These are phyloP conservation scores for Leptinotarsa juncta DNA, from an alignment of 2,888 invertebrate species.

Conservation along the genomic window DNA sequence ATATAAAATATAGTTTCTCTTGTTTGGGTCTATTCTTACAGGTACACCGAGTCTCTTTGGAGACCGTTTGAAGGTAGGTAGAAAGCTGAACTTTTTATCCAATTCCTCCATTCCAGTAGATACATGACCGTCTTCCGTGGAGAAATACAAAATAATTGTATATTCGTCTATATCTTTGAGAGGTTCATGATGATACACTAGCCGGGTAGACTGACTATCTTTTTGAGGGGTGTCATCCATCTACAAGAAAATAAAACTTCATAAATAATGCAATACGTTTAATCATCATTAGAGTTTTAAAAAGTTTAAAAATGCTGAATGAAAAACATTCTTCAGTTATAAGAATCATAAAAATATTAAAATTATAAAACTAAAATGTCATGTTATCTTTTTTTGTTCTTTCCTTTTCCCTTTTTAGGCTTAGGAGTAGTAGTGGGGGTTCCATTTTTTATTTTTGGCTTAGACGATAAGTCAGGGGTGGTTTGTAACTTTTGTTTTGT, in stretches of 20 bases:
- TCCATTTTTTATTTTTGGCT: conserved; percentile 5
- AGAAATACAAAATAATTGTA: conserved; percentile 61
- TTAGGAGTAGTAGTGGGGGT: conserved; percentile 19
- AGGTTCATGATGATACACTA: conserved; percentile 48
- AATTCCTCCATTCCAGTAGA: conserved; percentile 55
- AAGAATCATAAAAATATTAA: too few species aligned
- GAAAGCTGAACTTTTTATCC: conserved; percentile 56
- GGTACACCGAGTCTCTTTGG: conserved; percentile 52
- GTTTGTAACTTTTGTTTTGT: conserved; percentile 52
- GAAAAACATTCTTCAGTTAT: too few species aligned
- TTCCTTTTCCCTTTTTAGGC: conserved; percentile 38
- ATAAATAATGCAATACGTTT: background rate
- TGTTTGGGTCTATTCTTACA: conserved; percentile 45
- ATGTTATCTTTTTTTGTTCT: conserved; percentile 43
- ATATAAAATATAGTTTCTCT: conserved; percentile 49
- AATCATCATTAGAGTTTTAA: background rate
- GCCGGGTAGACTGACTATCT: conserved; percentile 44
- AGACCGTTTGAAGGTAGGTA: conserved; percentile 48
- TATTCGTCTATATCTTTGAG: conserved; percentile 54
- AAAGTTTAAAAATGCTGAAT: too few species aligned
- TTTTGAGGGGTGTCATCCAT: conserved; percentile 39
- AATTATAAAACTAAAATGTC: background rate
- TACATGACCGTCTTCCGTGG: conserved; percentile 53
- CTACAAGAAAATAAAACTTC: conserved; percentile 36
- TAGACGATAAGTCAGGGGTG: conserved; percentile 28